Conservation (phyloP, 2,113 vertebrate species). For the Chaetura pelagica region DNA sequence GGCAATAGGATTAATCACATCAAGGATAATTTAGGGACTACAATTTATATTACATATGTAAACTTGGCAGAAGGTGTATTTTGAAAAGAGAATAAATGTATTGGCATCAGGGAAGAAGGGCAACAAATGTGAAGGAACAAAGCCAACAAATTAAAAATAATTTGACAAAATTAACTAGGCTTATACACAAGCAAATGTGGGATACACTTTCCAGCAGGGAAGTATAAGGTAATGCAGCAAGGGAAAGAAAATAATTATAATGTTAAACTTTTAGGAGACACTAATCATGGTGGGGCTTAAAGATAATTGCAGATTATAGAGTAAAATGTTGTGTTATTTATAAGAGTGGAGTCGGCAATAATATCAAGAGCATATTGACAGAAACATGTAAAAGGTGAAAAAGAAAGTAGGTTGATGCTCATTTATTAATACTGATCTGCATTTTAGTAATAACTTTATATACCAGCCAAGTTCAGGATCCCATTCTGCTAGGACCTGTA, state of each 20-base stretch:
- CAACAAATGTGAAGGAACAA: slow-evolving; percentile 37
- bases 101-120: neutral
- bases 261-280: neutral
- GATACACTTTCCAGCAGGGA: slow-evolving; percentile 42
- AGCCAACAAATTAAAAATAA: slow-evolving; percentile 66
- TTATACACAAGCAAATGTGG: slow-evolving; percentile 28
- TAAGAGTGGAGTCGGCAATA: neutral
- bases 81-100: slow-evolving; percentile 22
- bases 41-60: slow-evolving; percentile 1
- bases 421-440: slow-evolving; percentile 60
- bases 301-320: neutral
- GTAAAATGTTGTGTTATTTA: neutral
- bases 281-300: neutral
- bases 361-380: slow-evolving; percentile 37
- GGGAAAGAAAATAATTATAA: slow-evolving; percentile 50
- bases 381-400: slow-evolving; percentile 21
- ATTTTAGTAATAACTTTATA: slow-evolving; percentile 20
- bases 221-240: slow-evolving; percentile 12
- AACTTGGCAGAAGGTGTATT: slow-evolving; percentile 25
- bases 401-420: slow-evolving; percentile 34
- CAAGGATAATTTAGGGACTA: slow-evolving; percentile 6
- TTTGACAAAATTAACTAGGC: slow-evolving; percentile 71
- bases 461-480: slow-evolving; percentile 24
- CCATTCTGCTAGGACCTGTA: neutral
- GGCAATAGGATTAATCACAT: neutral